Conservation (phyloP, 2,888 invertebrate species). For the Arctia plantaginis region DNA sequence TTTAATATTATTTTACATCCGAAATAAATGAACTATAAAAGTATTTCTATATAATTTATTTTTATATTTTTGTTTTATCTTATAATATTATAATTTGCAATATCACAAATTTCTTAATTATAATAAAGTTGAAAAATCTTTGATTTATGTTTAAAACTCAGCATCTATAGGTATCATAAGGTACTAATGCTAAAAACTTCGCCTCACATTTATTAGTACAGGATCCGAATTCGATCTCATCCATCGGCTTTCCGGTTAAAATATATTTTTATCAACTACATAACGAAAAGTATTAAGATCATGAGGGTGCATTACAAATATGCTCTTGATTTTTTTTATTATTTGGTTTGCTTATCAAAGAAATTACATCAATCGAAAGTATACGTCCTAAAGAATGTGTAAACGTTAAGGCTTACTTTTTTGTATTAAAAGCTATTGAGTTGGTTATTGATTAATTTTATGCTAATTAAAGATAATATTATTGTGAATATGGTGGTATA, state of each 20-base stretch:
- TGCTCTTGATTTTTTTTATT: not conserved
- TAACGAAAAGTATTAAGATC: no score
- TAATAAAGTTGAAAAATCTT: slow-evolving; percentile 24
- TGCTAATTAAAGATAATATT: no score
- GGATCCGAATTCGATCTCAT: not conserved
- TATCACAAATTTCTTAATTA: slow-evolving; percentile 40
- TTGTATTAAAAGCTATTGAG: no score
- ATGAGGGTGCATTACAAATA: not conserved
- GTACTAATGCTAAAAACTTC: slow-evolving; percentile 23
- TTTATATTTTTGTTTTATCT: slow-evolving; percentile 22
- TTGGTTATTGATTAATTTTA: no score
- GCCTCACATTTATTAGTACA: slow-evolving; percentile 18
- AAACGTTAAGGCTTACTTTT: no score
- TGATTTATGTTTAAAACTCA: slow-evolving; percentile 27
- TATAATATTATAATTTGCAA: slow-evolving; percentile 34
- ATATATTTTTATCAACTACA: not conserved
- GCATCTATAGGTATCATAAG: slow-evolving; percentile 17
- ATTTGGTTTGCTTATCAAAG: no score
- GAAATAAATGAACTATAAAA: not conserved
- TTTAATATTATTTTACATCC: not conserved
- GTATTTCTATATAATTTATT: slow-evolving; percentile 6
- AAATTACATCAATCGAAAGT: no score
- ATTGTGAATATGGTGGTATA: no score
- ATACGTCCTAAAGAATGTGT: no score
- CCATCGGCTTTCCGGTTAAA: not conserved